Percentiles rank a stretch among this genome's conserved stretches.
Conservation (phyloP, 2,888 invertebrate species). For the Pyrrhosoma nymphula region DNA sequence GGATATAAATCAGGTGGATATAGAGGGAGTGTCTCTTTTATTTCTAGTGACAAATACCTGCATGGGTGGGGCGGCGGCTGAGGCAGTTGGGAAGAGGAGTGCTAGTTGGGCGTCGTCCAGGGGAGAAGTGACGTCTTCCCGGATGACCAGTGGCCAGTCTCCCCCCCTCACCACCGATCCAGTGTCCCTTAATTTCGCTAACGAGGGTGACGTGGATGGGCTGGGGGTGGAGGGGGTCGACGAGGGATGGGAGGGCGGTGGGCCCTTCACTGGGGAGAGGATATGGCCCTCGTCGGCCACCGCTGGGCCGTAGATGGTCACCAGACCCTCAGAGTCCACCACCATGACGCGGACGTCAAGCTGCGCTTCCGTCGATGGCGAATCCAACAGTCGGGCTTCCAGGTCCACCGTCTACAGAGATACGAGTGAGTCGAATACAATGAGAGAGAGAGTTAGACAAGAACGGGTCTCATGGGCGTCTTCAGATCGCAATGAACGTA, state of each 20-base stretch:
- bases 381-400: slow-evolving; percentile 82
- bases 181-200: neutral
- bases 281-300: neutral
- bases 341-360: slow-evolving; percentile 82
- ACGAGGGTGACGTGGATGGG: slow-evolving; percentile 65
- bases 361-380: slow-evolving; percentile 79
- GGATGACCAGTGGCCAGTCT: slow-evolving; percentile 71
- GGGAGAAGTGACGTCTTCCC: slow-evolving; percentile 78
- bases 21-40: too few relatives aligned
- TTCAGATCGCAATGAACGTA: too few relatives aligned
- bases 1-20: too few relatives aligned
- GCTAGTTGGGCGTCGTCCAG: slow-evolving; percentile 76
- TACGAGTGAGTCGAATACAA: neutral
- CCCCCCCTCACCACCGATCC: slow-evolving; percentile 72
- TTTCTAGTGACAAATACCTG: too few relatives aligned
- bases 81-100: slow-evolving; percentile 40
- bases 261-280: neutral
- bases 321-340: slow-evolving; percentile 84
- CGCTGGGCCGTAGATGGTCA: slow-evolving; percentile 84
- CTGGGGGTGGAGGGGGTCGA: slow-evolving; percentile 3
- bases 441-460: too few relatives aligned
- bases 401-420: slow-evolving; percentile 83
- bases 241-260: neutral
- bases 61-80: too few relatives aligned
- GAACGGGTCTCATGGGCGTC: too few relatives aligned